Conservation (phyloP, 2,888 invertebrate species). For the Cistogaster globosa region DNA sequence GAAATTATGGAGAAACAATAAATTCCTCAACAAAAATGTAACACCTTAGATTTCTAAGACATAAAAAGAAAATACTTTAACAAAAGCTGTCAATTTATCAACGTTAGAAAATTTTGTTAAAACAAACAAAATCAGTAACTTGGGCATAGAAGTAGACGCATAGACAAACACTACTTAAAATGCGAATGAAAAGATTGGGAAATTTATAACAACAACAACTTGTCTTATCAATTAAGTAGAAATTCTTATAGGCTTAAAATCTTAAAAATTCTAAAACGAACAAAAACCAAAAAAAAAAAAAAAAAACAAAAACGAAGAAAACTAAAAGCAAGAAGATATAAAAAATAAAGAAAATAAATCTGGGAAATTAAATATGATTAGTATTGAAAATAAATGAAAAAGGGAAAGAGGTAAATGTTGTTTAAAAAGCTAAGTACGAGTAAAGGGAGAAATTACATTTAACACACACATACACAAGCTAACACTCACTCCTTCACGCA, state of each 20-base stretch:
- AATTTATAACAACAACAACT: constrained; percentile 2
- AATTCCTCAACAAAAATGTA: neutral
- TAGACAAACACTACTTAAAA: neutral
- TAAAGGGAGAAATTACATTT: neutral
- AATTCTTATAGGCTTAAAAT: constrained; percentile 57
- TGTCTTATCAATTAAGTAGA: constrained; percentile 33
- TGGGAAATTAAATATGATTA: constrained; percentile 59
- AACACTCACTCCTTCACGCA: neutral
- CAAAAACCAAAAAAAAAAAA: neutral
- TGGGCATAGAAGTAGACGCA: neutral
- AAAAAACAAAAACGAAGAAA: constrained; percentile 3
- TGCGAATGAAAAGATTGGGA: constrained; percentile 19
- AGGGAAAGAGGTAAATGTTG: neutral
- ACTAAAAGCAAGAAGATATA: neutral
- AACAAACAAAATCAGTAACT: constrained; percentile 13
- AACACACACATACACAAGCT: neutral
- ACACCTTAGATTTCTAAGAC: neutral
- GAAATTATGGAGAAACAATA: neutral
- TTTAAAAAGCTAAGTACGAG: neutral
- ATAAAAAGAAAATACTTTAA: constrained; percentile 13
- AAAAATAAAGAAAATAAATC: constrained; percentile 43
- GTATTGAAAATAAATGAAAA: neutral
- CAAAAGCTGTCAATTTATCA: constrained; percentile 61
- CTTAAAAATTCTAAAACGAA: constrained; percentile 37
- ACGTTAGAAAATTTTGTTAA: constrained; percentile 31